Evolutionary conservation across 2,888 invertebrate species (phyloP).

Genomic region (Alviniconcha strummeri): DNA sequence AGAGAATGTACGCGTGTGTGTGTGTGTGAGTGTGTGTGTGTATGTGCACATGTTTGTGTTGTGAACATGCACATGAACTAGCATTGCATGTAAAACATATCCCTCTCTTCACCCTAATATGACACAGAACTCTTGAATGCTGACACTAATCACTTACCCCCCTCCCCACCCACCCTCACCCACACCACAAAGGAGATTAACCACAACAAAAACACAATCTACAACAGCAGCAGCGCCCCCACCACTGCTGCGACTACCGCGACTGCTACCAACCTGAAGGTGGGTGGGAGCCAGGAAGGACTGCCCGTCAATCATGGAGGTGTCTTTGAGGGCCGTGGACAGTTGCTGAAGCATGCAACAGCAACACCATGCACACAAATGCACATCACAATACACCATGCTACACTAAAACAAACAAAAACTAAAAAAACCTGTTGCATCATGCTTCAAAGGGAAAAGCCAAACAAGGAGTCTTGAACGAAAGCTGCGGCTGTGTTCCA

Average conservation of each 20-base stretch:
- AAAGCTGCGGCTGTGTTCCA: no score
- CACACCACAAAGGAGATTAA: not conserved
- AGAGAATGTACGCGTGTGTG: not conserved
- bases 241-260: no score
- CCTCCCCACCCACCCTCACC: not conserved
- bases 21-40: not conserved
- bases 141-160: not conserved
- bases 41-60: not conserved
- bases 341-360: constrained; percentile 60
- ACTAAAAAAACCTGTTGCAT: no score
- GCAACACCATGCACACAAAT: not conserved
- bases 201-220: not conserved
- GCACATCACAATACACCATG: not conserved
- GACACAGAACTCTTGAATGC: no score
- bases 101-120: not conserved
- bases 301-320: constrained; percentile 51
- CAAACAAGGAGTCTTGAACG: no score
- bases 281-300: constrained; percentile 55
- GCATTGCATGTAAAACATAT: not conserved
- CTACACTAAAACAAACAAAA: not conserved
- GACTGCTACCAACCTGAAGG: constrained; percentile 57
- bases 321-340: constrained; percentile 55
- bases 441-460: no score
- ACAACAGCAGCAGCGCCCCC: no score
- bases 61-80: not conserved